These are phyloP conservation scores for Synanthedon andrenaeformis DNA, from an alignment of 2,888 invertebrate species.

Conservation along the genomic window DNA sequence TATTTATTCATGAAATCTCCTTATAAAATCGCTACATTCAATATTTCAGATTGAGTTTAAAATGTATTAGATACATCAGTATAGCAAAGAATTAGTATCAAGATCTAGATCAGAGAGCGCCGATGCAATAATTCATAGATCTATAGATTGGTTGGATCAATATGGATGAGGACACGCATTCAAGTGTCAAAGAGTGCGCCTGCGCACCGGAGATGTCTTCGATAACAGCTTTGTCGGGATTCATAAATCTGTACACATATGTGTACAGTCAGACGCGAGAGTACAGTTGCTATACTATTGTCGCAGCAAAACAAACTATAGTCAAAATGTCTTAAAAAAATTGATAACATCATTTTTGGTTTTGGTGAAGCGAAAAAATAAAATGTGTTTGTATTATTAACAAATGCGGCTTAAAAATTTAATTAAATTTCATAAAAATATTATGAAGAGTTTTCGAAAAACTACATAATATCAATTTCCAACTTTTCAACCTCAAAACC, in stretches of 20 bases:
- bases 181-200: slow-evolving; percentile 42
- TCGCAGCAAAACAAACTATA: not conserved
- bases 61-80: slow-evolving; percentile 25
- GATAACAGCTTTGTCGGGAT: slow-evolving; percentile 24
- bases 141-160: slow-evolving; percentile 35
- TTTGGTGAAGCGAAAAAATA: not conserved
- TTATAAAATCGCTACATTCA: no score
- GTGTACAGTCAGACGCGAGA: not conserved
- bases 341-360: not conserved
- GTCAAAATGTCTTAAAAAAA: not conserved
- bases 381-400: not conserved
- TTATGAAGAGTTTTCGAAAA: no score
- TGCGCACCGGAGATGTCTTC: slow-evolving; percentile 5
- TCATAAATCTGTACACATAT: slow-evolving; percentile 16
- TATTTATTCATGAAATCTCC: not conserved
- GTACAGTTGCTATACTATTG: not conserved
- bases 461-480: no score
- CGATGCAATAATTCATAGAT: slow-evolving; percentile 37
- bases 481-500: no score
- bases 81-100: slow-evolving; percentile 19
- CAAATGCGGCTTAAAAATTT: no score
- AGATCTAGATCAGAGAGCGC: slow-evolving; percentile 38
- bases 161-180: slow-evolving; percentile 56
- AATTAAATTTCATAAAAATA: no score
- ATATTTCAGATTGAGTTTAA: slow-evolving; percentile 9